A percentile compares a stretch with the other conserved stretches of the same genome.
Evolutionary conservation across 2,888 invertebrate genomes (phyloP).

Genomic region (Amphipyra berbera): DNA sequence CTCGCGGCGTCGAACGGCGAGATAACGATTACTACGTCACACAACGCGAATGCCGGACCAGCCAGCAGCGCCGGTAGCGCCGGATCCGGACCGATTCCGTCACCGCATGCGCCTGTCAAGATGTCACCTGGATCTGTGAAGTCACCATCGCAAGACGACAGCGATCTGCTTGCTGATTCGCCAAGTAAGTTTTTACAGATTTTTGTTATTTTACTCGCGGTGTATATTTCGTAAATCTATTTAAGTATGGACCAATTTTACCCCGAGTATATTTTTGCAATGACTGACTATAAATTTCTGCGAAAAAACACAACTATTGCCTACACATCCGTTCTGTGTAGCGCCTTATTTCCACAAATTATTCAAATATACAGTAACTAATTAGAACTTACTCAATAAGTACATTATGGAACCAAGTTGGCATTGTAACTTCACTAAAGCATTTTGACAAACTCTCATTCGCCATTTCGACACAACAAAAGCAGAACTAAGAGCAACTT

Average conservation of each 20-base stretch:
- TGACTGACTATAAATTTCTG: too few species aligned
- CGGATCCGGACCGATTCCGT: constrained; percentile 83
- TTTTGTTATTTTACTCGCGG: neutral
- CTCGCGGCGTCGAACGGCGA: constrained; percentile 94
- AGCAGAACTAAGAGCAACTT: constrained; percentile 72
- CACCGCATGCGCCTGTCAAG: constrained; percentile 90
- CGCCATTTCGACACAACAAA: constrained; percentile 68
- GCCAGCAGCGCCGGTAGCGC: constrained; percentile 84
- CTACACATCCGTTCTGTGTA: too few species aligned
- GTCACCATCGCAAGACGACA: constrained; percentile 91
- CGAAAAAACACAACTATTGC: too few species aligned
- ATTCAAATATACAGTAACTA: neutral
- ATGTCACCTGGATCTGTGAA: constrained; percentile 91
- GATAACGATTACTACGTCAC: constrained; percentile 95
- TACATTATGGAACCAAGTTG: constrained; percentile 38
- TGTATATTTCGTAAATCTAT: neutral
- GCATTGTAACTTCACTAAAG: constrained; percentile 41
- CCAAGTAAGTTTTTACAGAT: constrained; percentile 92
- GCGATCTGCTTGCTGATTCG: constrained; percentile 94
- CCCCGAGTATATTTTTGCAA: too few species aligned
- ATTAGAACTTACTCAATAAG: constrained; percentile 9
- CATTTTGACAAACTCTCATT: constrained; percentile 62
- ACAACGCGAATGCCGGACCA: constrained; percentile 88
- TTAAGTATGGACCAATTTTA: too few species aligned
- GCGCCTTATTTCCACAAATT: too few species aligned